Evolutionary conservation across 2,113 vertebrate species (phyloP).

Genomic region (Platycercus adscitus): DNA sequence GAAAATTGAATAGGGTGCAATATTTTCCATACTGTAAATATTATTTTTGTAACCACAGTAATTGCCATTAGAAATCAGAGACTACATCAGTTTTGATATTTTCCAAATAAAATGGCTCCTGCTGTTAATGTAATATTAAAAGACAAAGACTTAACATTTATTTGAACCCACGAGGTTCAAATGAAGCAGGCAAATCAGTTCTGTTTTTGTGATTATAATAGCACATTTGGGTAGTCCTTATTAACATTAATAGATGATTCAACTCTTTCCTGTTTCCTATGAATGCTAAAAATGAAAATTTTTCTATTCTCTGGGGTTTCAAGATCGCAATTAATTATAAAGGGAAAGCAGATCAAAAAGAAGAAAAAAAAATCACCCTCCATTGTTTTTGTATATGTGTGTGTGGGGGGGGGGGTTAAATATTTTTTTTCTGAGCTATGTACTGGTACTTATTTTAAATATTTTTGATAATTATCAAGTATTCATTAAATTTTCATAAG

Average conservation of each 20-base stretch:
- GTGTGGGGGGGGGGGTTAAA: not conserved
- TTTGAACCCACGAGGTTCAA: not conserved
- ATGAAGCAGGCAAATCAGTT: not conserved
- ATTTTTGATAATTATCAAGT: not conserved
- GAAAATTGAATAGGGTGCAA: not conserved
- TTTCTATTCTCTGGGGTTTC: not conserved
- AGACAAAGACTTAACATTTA: not conserved
- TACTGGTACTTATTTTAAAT: not conserved
- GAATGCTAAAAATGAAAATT: not conserved
- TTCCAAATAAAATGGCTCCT: not conserved
- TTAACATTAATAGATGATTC: not conserved
- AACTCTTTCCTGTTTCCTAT: not conserved
- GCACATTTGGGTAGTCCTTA: not conserved
- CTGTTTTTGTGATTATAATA: conserved; percentile 35
- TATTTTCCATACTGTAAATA: conserved; percentile 12
- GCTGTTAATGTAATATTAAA: not conserved
- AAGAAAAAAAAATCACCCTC: not conserved
- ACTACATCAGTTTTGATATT: not conserved
- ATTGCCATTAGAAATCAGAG: not conserved
- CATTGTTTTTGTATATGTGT: not conserved
- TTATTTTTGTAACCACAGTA: not conserved
- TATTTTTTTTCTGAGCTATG: not conserved
- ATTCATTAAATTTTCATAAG: not conserved
- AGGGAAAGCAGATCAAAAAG: not conserved
- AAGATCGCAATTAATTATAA: not conserved